phyloP scores from a whole-genome alignment of 2,797 vertebrate species.

The Ceyx erithaca region DNA sequence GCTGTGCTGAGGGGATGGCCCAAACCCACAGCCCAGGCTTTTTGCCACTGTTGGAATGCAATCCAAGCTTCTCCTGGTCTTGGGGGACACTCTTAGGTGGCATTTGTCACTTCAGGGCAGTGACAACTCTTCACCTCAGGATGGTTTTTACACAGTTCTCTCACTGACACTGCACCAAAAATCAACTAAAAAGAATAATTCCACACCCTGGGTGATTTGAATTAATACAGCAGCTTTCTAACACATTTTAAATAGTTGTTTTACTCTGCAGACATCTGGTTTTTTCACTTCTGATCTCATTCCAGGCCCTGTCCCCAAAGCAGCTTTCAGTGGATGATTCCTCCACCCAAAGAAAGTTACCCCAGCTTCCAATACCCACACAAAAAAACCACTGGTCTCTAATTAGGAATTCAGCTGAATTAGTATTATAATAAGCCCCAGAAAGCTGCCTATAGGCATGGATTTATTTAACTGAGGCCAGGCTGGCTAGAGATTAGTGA shows the following conservation, averaged over 20 bases:
- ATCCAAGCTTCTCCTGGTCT: too few species aligned
- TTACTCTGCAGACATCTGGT: not conserved
- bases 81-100: too few species aligned
- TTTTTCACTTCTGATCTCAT: not conserved
- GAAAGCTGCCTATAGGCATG: constrained; percentile 40
- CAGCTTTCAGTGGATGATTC: not conserved
- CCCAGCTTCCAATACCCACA: not conserved
- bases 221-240: not conserved
- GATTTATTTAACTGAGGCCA: constrained; percentile 49
- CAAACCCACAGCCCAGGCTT: too few species aligned
- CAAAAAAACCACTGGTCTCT: not conserved
- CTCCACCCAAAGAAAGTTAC: not conserved
- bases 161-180: not conserved
- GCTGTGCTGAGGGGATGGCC: not conserved
- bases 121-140: not conserved
- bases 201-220: not conserved
- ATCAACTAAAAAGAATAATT: not conserved
- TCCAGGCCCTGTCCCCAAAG: not conserved
- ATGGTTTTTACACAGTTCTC: not conserved
- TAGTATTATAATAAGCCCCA: constrained; percentile 40
- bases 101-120: not conserved
- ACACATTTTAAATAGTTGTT: not conserved
- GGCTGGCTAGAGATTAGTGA: not conserved
- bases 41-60: too few species aligned
- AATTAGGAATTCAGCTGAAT: constrained; percentile 49